Evolutionary conservation across 2,888 invertebrate species (phyloP).

Genomic region (Tineola bisselliella): DNA sequence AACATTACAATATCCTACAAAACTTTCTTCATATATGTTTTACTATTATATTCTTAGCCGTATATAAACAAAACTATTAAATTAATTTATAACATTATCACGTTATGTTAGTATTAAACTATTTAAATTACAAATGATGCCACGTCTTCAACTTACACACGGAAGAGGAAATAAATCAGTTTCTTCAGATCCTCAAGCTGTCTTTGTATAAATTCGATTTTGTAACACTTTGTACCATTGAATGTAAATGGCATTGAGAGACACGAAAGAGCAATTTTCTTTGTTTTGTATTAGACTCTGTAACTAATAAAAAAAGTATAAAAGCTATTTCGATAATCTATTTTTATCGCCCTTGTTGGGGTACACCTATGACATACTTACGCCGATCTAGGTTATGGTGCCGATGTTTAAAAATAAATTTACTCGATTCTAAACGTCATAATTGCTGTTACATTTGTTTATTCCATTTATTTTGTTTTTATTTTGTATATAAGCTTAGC

Average conservation of each 20-base stretch:
- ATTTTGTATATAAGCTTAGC: too few species aligned
- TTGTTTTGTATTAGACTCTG: background rate
- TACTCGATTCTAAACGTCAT: background rate
- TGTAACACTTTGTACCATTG: background rate
- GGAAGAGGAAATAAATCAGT: background rate
- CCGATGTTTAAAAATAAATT: background rate
- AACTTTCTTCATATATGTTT: too few species aligned
- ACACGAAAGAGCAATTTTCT: background rate
- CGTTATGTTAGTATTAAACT: too few species aligned
- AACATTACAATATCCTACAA: too few species aligned
- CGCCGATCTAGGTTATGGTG: slow-evolving; percentile 4
- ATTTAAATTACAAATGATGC: background rate
- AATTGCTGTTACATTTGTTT: too few species aligned
- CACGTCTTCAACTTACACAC: background rate
- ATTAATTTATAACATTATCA: too few species aligned
- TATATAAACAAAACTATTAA: too few species aligned
- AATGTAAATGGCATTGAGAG: background rate
- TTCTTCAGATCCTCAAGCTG: background rate
- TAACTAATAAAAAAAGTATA: background rate
- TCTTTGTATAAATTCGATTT: background rate
- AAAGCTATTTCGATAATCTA: background rate
- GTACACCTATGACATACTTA: background rate
- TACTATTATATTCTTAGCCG: too few species aligned
- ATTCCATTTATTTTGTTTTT: too few species aligned
- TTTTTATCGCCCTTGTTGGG: background rate